Evolutionary conservation across 2,113 vertebrate genomes (phyloP).

Genomic region (Lycocorax pyrrhopterus): DNA sequence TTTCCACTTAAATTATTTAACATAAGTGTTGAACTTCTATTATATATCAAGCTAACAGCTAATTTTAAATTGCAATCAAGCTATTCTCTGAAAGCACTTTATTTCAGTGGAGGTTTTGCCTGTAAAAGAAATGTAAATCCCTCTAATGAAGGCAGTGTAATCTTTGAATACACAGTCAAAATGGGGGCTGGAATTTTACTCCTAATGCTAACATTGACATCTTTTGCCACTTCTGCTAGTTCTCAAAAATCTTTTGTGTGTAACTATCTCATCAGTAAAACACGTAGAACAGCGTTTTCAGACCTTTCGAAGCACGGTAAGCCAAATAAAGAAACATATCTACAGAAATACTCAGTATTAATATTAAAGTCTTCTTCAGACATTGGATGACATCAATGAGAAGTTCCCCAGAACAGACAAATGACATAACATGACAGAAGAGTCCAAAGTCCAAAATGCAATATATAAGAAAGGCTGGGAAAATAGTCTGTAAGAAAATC

Average conservation of each 20-base stretch:
- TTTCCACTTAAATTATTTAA: conserved; percentile 67
- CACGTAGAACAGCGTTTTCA: not conserved
- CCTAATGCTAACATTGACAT: conserved; percentile 20
- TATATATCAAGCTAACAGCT: conserved; percentile 62
- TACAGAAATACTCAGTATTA: not conserved
- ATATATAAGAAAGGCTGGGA: not conserved
- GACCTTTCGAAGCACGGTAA: not conserved
- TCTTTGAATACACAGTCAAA: conserved; percentile 38
- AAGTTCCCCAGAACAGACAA: not conserved
- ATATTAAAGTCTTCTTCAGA: conserved; percentile 5
- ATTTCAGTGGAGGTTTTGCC: conserved; percentile 34
- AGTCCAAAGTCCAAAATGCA: not conserved
- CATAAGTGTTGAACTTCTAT: conserved; percentile 43
- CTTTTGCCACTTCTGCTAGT: conserved; percentile 10
- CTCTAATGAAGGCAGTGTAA: conserved; percentile 41
- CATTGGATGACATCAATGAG: not conserved
- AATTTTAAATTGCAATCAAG: conserved; percentile 65
- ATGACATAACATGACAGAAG: not conserved
- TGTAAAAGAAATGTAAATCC: conserved; percentile 52
- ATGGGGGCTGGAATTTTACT: conserved; percentile 34
- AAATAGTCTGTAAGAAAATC: not conserved
- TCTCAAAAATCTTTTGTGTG: not conserved
- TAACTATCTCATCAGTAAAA: not conserved
- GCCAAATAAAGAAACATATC: not conserved
- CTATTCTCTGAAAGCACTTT: conserved; percentile 52